phyloP scores from a whole-genome alignment of 2,797 vertebrate genomes.

The Melanotaenia boesemani region DNA sequence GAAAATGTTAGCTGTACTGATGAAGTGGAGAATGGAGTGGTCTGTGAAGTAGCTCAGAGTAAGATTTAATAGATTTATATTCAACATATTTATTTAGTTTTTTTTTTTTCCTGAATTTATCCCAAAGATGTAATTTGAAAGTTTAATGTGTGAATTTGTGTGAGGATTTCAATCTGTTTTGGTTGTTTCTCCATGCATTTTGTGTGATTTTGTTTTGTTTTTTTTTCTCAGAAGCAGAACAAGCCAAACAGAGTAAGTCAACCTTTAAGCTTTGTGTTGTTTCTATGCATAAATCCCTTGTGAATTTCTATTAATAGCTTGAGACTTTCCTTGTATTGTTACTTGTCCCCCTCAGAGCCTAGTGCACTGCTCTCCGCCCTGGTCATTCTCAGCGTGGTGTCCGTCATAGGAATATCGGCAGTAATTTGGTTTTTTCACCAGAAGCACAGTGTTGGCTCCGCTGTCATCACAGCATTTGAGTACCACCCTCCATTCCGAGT shows the following conservation, averaged over 20 bases:
- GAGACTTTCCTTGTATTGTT: slow-evolving; percentile 62
- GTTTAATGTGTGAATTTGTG: neutral
- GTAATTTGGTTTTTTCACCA: slow-evolving; percentile 87
- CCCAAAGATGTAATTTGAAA: neutral
- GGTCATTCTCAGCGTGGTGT: slow-evolving; percentile 85
- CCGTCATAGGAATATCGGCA: slow-evolving; percentile 82
- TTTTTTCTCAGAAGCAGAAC: slow-evolving; percentile 57
- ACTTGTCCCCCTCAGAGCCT: slow-evolving; percentile 64
- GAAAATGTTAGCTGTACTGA: slow-evolving; percentile 84
- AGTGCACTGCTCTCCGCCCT: slow-evolving; percentile 76
- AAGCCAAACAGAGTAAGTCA: slow-evolving; percentile 71
- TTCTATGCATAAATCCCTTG: slow-evolving; percentile 35
- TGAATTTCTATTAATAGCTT: slow-evolving; percentile 12
- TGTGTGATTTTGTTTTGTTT: slow-evolving; percentile 27
- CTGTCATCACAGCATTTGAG: slow-evolving; percentile 79
- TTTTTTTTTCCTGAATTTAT: neutral
- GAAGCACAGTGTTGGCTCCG: slow-evolving; percentile 69
- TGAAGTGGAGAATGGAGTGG: slow-evolving; percentile 80
- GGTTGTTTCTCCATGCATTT: slow-evolving; percentile 14
- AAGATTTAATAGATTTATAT: slow-evolving; percentile 49
- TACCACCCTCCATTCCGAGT: slow-evolving; percentile 83
- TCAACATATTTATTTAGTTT: neutral
- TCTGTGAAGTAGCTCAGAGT: slow-evolving; percentile 86
- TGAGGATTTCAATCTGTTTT: neutral
- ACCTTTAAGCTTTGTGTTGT: slow-evolving; percentile 24